Base-by-base conservation (phyloP, 2,797 vertebrate genomes). In the Phrynocephalus forsythii region DNA sequence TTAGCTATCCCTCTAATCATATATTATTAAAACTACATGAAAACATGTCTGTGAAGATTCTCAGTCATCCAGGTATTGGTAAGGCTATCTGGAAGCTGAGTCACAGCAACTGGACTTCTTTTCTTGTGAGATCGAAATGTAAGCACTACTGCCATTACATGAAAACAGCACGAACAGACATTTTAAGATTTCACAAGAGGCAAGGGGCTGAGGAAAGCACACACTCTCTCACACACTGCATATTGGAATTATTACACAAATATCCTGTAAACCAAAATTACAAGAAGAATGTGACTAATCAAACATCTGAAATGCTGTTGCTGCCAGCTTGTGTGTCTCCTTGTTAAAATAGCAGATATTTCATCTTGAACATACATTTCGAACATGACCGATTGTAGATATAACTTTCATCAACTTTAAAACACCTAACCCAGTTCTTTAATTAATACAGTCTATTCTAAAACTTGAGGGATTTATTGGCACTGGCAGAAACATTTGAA, bases 381-480 rank as follows among this genome's bases (percentile, higher is more conserved):
- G 2, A 92, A 88, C 92, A 88, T 75, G 92, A 82, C 93, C 86
- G 90, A 94, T 90, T 22, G 0, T 88, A 95, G 91, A 90, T 87
- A 93, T 28, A 95, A 89, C 89, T 94, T 96, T 90, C 92, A 96
- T 91, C 87, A 94, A 92, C 82, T 89, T 94, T 91, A 93, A 94
- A 95, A 95, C 90, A 88, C 79, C 84, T 86, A 91, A 92, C 88
- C 77, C 69, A 89, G 92, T 92, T 94, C 91, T 93, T 94, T 94
- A 96, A 95, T 95, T 96, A 94, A 95, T 91, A 80, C 56, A 91
- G 82, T 90, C 92, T 95, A 91, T 90, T 91, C 87, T 91, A 69
- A 93, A 94, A 93, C 94, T 90, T 92, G 89, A 95, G 91, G 90
- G 93, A 94, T 95, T 95, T 96, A 96, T 94, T 95, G 92, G 94